Conservation (phyloP, 2,797 vertebrate species). For the Pitangus sulphuratus region DNA sequence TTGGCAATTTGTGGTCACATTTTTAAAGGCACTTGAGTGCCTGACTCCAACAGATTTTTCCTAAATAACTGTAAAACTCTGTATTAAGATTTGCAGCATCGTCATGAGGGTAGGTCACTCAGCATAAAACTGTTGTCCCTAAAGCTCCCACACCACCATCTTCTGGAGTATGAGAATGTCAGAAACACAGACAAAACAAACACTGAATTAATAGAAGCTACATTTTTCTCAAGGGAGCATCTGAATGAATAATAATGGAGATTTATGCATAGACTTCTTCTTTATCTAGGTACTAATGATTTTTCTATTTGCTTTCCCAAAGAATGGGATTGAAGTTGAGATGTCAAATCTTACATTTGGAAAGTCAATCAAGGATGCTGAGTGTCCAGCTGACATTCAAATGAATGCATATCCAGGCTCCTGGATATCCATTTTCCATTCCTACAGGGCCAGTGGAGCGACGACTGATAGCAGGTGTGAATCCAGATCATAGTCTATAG, state of each 20-base stretch:
- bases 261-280: not conserved
- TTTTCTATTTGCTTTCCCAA: not conserved
- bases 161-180: not conserved
- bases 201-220: not conserved
- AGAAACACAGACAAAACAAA: not conserved
- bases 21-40: not conserved
- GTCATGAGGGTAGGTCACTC: not conserved
- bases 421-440: not conserved
- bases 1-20: not conserved
- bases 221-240: not conserved
- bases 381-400: not conserved
- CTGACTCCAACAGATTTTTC: not conserved
- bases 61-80: not conserved
- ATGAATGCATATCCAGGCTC: not conserved
- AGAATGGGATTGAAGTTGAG: not conserved
- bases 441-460: not conserved
- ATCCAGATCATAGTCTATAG: not conserved
- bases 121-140: not conserved
- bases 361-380: not conserved
- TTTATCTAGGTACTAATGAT: not conserved
- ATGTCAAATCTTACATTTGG: not conserved
- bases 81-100: not conserved
- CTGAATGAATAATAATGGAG: not conserved
- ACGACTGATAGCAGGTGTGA: not conserved
- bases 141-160: not conserved